Evolutionary conservation across 1,140 invertebrate species (phyloP).

Genomic region (Cotesia typhae): DNA sequence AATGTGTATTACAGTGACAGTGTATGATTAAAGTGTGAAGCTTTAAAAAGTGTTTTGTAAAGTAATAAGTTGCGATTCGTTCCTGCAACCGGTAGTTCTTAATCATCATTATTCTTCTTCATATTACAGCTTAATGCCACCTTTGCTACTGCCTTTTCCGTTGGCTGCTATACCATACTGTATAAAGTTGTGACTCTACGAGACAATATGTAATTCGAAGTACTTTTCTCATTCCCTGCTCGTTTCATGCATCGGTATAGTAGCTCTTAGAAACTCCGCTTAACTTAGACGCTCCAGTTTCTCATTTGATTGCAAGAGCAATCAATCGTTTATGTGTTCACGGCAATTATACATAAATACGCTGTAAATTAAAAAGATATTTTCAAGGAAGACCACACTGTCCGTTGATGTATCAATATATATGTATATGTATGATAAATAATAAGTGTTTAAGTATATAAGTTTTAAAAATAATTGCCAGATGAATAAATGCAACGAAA

Average conservation of each 20-base stretch:
- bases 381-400: constrained; percentile 14
- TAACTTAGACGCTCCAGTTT: constrained; percentile 14
- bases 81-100: constrained; percentile 25
- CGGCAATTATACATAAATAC: neutral
- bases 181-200: too few relatives aligned
- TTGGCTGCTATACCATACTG: too few relatives aligned
- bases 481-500: constrained; percentile 38
- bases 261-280: too few relatives aligned
- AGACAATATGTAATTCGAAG: constrained; percentile 14
- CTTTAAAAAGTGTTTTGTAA: neutral
- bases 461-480: neutral
- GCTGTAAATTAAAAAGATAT: neutral
- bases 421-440: neutral
- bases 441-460: neutral
- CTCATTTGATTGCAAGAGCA: neutral
- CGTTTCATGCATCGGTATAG: neutral
- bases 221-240: constrained; percentile 12
- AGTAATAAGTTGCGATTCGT: constrained; percentile 35
- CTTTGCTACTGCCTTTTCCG: too few relatives aligned
- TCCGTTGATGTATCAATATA: neutral
- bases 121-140: constrained; percentile 7
- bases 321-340: constrained; percentile 19
- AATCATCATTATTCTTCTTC: too few relatives aligned
- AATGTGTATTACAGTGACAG: neutral
- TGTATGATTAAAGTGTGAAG: too few relatives aligned